Evolutionary conservation across 2,113 vertebrate species (phyloP).

Genomic region (Oreamnos americanus): DNA sequence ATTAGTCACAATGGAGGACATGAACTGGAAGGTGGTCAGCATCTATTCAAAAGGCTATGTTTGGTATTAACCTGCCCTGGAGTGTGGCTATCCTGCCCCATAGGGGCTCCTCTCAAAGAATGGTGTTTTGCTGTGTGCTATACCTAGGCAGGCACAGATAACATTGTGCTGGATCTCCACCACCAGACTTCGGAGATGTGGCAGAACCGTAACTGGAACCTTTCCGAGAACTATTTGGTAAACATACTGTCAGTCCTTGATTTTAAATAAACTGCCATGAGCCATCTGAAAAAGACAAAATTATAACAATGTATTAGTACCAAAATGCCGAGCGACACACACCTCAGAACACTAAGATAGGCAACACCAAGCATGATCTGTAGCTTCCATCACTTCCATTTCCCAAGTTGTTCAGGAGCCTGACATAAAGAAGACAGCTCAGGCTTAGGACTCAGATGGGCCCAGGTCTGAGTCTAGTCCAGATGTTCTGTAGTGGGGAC

Average conservation of each 20-base stretch:
- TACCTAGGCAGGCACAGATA: neutral
- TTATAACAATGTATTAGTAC: conserved; percentile 14
- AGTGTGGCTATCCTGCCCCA: neutral
- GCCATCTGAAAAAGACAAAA: conserved; percentile 49
- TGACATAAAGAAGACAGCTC: neutral
- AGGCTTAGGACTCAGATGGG: neutral
- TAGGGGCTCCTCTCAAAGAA: neutral
- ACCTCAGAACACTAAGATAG: neutral
- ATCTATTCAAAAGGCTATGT: neutral
- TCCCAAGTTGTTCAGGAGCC: neutral
- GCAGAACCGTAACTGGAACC: conserved; percentile 7
- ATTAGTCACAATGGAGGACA: neutral
- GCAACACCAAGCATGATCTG: neutral
- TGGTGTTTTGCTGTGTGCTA: neutral
- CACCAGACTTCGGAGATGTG: conserved; percentile 38
- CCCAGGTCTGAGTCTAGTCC: neutral
- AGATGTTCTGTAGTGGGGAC: neutral
- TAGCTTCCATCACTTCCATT: neutral
- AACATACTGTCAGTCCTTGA: conserved; percentile 50
- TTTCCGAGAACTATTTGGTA: conserved; percentile 57
- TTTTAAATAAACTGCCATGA: conserved; percentile 57
- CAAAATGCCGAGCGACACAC: neutral
- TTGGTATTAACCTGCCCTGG: neutral
- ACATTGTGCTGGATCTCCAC: neutral
- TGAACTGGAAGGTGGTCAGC: neutral